Conservation (phyloP, 1,140 invertebrate species). For the Brachionus manjavacas region DNA sequence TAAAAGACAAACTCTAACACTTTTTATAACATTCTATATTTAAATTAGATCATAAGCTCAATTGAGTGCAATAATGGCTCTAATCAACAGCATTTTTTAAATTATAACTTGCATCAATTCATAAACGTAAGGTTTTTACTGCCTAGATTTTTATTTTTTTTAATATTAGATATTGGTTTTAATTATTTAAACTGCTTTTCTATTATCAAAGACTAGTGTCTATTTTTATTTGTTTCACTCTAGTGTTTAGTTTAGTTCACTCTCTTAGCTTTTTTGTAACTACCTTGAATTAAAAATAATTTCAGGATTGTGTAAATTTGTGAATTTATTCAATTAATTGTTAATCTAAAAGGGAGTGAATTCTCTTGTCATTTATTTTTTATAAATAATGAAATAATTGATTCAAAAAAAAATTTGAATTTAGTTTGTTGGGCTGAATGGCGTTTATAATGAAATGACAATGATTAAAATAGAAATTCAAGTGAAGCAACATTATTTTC, state of each 20-base stretch:
- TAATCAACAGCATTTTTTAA: not conserved
- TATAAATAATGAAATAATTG: not conserved
- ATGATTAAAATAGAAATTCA: too few relatives aligned
- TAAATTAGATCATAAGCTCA: constrained; percentile 22
- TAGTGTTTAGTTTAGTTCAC: not conserved
- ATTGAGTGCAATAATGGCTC: constrained; percentile 26
- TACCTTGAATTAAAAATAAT: not conserved
- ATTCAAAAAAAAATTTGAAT: not conserved
- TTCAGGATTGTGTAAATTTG: not conserved
- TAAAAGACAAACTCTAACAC: not conserved
- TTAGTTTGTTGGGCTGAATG: not conserved
- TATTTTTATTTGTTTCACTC: not conserved
- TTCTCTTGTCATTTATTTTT: constrained; percentile 25
- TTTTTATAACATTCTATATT: not conserved
- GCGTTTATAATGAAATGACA: not conserved
- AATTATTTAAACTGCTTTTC: not conserved
- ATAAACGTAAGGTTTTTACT: constrained; percentile 9
- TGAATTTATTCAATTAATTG: constrained; percentile 40
- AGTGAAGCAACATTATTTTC: too few relatives aligned
- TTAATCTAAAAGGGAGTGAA: constrained; percentile 63
- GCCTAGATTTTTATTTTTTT: not conserved
- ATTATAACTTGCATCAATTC: constrained; percentile 22
- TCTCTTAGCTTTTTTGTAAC: not conserved
- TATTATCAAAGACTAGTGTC: not conserved
- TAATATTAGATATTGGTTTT: not conserved